These are phyloP conservation scores for Diprion similis DNA, from an alignment of 1,140 invertebrate genomes.

Conservation along the genomic window DNA sequence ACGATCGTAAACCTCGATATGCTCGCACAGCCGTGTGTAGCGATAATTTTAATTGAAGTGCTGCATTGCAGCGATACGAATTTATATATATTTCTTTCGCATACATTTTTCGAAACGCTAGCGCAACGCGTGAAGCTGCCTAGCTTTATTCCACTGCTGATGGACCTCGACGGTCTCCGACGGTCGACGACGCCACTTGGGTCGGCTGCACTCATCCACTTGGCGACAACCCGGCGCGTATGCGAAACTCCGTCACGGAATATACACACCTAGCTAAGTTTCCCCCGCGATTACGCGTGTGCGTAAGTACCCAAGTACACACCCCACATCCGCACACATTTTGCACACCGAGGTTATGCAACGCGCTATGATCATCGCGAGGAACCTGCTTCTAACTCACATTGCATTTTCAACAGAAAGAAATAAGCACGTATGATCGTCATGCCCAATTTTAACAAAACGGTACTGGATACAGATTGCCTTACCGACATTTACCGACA, in stretches of 20 bases:
- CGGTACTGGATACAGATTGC: no score
- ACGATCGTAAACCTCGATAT: background rate
- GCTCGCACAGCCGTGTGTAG: background rate
- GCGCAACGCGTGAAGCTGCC: background rate
- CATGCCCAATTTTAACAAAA: no score
- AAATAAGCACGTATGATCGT: no score
- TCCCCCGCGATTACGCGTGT: background rate
- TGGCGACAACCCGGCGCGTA: background rate
- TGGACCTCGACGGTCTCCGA: background rate
- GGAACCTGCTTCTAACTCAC: no score
- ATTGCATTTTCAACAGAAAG: no score
- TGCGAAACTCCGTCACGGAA: background rate
- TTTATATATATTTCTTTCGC: no score
- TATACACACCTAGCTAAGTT: background rate
- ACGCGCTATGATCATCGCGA: no score
- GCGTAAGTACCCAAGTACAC: background rate
- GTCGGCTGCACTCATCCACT: background rate
- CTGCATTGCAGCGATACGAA: background rate
- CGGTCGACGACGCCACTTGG: constrained; percentile 3
- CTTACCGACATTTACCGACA: no score
- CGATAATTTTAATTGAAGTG: background rate
- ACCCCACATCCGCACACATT: background rate
- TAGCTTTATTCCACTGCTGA: background rate
- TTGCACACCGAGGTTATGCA: background rate
- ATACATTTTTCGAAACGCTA: no score